Evolutionary conservation across 2,113 vertebrate species (phyloP), one percentile per base, ranked within the genome.

Genomic region (Clarias magur): DNA sequence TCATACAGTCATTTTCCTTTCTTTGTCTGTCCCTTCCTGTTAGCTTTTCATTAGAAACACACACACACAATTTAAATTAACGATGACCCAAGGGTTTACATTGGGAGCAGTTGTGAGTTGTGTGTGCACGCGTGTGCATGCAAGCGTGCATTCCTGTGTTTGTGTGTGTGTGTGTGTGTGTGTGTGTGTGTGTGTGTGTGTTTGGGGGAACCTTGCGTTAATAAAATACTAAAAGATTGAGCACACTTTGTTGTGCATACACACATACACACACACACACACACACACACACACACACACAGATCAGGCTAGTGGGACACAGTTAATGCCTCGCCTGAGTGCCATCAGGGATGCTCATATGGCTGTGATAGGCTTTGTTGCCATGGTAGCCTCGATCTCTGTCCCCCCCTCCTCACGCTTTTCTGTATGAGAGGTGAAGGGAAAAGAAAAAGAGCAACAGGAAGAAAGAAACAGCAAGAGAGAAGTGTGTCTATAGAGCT

Each of bases 341-440:
- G 82, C 88, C 90, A 88, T 91, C 86, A 88, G 90, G 86, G 90
- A 86, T 91, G 90, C 90, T 91, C 88, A 86, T 91, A 89, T 89
- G 84, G 57, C 86, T 89, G 79, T 80, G 90, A 91, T 91, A 80
- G 87, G 88, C 90, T 91, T 91, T 91, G 90, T 91, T 91, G 85
- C 90, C 90, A 91, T 91, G 90, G 90, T 82, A 91, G 83, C 90
- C 84, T 68, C 68, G 87, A 86, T 78, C 86, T 86, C 76, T 81
- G 72, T 86, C 84, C 67, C 65, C 83, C 83, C 56, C n/a, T 63
- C 76, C 86, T 81, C 79, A 3, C 57, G 30, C 83, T 38, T 59
- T 30, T 81, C 60, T 63, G 27, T 62, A 30, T n/a, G 59, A 84
- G 78, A 83, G 81, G 72, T 83, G 78, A 80, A 84, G 63, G 79